Evolutionary conservation across 2,888 invertebrate genomes (phyloP), one percentile per base, ranked within the genome.

Genomic region (Aphelenchoides bicaudatus): DNA sequence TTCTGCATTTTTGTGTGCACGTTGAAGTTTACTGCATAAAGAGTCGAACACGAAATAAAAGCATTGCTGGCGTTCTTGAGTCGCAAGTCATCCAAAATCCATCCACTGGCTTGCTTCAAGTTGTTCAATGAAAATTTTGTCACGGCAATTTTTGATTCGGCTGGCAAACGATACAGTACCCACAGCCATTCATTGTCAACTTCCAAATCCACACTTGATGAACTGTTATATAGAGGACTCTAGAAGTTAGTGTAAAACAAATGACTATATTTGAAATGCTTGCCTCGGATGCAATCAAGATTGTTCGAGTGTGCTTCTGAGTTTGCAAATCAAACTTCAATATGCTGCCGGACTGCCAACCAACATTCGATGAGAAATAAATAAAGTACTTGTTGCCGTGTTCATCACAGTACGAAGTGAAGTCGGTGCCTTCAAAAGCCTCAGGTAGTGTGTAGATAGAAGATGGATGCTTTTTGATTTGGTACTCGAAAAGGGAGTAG

Each of bases 391-490:
- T 16, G 3, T 16, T 2, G 3, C n/a, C n/a, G 43, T 43, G 43
- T 6, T 43, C 43, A 21, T 19, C 10, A 43, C 43, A 43, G 8
- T 21, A 19, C 8, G 43, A 10, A 30, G 60, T 52, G n/a, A 47
- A 37, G 27, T 60, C 59, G 46, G 60, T 60, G 2, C 60, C 60
- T 16, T 38, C 30, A 34, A 62, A 64, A 1, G 61, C 31, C 29
- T 61, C 61, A 6, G 62, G 29, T 19, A 61, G 43, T n/a, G 61
- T 61, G 31, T 63, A 13, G 21, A 61, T 61, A 8, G 29, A 30
- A 13, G 60, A 31, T 2, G 61, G 61, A 16, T 63, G 61, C 21
- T 48, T 29, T 28, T 49, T 38, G 16, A 31, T 23, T 16, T 27
- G 10, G 16, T 47, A 53, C 39, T 25, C 27, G 29, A 53, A 53